phyloP scores from a whole-genome alignment of 2,888 invertebrate species.

The Lutraria lutraria region DNA sequence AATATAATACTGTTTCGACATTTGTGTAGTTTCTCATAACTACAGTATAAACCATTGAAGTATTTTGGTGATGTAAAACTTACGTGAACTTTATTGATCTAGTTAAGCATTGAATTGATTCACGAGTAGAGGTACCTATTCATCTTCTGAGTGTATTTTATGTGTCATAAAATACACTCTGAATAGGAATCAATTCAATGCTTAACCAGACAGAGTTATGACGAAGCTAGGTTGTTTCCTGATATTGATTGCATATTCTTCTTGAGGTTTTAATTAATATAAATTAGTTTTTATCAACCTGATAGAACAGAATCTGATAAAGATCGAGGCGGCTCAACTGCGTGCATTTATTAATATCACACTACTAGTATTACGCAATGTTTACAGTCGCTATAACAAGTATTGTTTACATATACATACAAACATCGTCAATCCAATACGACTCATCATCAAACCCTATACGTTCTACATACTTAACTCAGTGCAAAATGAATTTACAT shows the following conservation, averaged over 20 bases:
- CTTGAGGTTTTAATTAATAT: not conserved
- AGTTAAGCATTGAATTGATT: not conserved
- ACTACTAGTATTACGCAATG: constrained; percentile 7
- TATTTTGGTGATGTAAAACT: not conserved
- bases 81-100: constrained; percentile 7
- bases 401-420: not conserved
- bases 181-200: not conserved
- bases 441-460: no score
- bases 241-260: not conserved
- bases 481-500: no score
- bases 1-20: not conserved
- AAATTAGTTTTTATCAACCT: not conserved
- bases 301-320: no score
- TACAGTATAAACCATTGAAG: not conserved
- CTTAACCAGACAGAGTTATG: not conserved
- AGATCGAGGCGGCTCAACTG: no score
- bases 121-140: not conserved
- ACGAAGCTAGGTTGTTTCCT: not conserved
- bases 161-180: not conserved
- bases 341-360: not conserved
- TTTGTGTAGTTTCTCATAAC: not conserved
- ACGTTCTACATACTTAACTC: no score
- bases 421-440: not conserved
- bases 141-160: not conserved
- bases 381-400: not conserved